These are phyloP conservation scores for Pseudotriccus pelzelni DNA, from an alignment of 2,797 vertebrate genomes.

Conservation along the genomic window DNA sequence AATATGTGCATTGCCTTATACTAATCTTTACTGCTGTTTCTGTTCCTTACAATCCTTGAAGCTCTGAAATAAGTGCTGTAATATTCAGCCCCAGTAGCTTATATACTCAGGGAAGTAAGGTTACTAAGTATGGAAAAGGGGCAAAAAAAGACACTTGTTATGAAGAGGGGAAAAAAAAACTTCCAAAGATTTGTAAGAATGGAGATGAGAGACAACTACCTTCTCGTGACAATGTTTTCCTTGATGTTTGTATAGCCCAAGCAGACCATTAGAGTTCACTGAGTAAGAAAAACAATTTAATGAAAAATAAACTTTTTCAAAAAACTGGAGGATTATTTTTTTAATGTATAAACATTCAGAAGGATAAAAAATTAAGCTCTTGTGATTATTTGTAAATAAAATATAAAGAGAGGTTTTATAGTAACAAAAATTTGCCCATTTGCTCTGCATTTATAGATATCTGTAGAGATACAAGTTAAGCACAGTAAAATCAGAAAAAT, in stretches of 20 bases:
- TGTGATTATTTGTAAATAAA: neutral
- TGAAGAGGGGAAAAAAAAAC: neutral
- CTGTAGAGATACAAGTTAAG: neutral
- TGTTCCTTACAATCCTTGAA: neutral
- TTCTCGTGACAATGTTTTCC: neutral
- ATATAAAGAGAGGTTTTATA: neutral
- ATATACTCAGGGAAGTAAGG: neutral
- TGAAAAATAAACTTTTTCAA: neutral
- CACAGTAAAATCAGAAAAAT: neutral
- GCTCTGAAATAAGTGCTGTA: neutral
- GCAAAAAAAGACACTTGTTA: neutral
- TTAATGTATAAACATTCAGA: neutral
- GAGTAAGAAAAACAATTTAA: neutral
- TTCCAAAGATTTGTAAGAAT: neutral
- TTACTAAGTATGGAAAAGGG: neutral
- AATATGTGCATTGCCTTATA: rapidly evolving
- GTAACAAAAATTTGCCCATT: neutral
- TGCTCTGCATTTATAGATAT: neutral
- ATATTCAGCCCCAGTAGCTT: neutral
- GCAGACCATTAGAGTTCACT: neutral
- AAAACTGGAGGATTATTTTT: neutral
- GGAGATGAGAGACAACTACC: neutral
- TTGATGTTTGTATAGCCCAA: neutral
- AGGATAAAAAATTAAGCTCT: neutral
- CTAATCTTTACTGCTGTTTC: neutral